Evolutionary conservation across 2,888 invertebrate genomes (phyloP), one percentile per base, ranked within the genome.

Genomic region (Linnaemya tessellans): DNA sequence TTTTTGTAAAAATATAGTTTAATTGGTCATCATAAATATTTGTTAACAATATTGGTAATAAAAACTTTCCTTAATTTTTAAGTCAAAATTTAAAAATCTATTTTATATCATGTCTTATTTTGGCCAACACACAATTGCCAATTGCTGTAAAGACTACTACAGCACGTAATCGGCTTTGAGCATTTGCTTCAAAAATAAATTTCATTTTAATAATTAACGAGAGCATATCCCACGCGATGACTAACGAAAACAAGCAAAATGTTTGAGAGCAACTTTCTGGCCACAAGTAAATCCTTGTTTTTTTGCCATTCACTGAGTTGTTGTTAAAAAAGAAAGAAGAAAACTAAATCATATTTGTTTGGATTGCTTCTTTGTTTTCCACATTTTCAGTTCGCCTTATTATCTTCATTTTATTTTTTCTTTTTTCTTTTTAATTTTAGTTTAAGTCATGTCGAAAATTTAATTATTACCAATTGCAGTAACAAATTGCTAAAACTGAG

Each of bases 131-230:
- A 30, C 9, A 43, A 3, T 11, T 41, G 15, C 9, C 18, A 65
- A 71, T 43, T 64, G 35, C 30, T 30, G 30, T n/a, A n/a, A n/a
- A n/a, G n/a, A n/a, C n/a, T n/a, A n/a, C n/a, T n/a, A n/a, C 35
- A 35, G 43, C 64, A 77, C 78, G 51, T 83, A 83, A 83, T 83
- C 82, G 71, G 70, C 67, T 83, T 78, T 77, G 41, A 75, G 25
- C 56, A 65, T 46, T 71, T 71, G 20, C 35, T 22, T 22, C 7
- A 62, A 58, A 0, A 20, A 15, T 46, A 25, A 15, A 25, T 73
- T 68, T 68, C 35, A 30, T 20, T 68, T 68, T 46, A 70, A 80
- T 80, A 75, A 80, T 75, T 75, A 73, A 84, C 25, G 30, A 60
- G 20, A 41, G 41, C 54, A 73, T 38, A 43, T 67, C 7, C 3